These are phyloP conservation scores for Apeltes quadracus DNA, from an alignment of 2,113 vertebrate species.

Conservation along the genomic window DNA sequence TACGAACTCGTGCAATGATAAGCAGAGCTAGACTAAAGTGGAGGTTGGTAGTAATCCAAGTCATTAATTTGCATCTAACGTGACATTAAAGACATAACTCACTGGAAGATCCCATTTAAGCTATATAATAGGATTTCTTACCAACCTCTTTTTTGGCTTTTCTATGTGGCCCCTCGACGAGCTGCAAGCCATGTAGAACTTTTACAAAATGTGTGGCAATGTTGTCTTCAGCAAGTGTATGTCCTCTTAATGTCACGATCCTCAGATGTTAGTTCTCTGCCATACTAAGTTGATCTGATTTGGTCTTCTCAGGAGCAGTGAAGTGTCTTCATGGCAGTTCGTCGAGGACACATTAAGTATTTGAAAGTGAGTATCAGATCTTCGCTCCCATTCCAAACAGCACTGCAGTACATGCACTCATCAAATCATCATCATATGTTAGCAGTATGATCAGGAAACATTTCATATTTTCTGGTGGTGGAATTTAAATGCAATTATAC, in stretches of 20 bases:
- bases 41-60: neutral
- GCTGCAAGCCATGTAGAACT: neutral
- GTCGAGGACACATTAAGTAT: conserved; percentile 84
- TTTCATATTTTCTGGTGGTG: neutral
- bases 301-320: conserved; percentile 75
- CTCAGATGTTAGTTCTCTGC: neutral
- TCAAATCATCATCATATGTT: neutral
- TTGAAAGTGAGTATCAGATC: conserved; percentile 80
- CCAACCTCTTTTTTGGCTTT: neutral
- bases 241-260: neutral
- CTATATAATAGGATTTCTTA: neutral
- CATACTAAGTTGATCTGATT: conserved; percentile 7
- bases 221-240: neutral
- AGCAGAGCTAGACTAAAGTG: neutral
- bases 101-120: neutral
- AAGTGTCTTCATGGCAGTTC: conserved; percentile 85
- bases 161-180: neutral
- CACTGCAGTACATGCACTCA: neutral
- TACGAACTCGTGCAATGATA: neutral
- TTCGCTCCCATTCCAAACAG: neutral
- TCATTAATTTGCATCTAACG: neutral
- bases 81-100: neutral
- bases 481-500: neutral
- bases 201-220: neutral
- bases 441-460: neutral